Base-by-base conservation (phyloP, 2,888 invertebrate species). In the Drosophila kambysellisi region DNA sequence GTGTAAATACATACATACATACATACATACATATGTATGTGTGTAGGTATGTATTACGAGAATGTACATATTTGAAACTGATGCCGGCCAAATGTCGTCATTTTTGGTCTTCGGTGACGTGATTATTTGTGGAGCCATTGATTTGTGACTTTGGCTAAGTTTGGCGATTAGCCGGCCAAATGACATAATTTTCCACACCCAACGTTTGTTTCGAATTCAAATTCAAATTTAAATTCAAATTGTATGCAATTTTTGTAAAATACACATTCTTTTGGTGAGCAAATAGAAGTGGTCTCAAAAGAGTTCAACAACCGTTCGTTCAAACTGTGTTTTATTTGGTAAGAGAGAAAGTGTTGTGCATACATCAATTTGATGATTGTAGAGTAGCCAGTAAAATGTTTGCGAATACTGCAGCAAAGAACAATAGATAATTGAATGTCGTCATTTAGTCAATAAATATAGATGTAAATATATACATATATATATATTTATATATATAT, bases 81-180 rank as follows among this genome's bases (percentile, higher is more conserved):
- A 77, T 50, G 62, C 65, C 68, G 82, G 59, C 70, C 74, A 82
- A 82, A 79, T 79, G 79, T 74, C 79, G 79, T 79, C 79, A 79
- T 79, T 74, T 65, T 62, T 63, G 52, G 43, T 70, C 41, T 60
- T 63, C 51, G 79, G 64, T 79, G 78, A 79, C 78, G 78, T 79
- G 78, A 81, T 72, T 69, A 58, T 62, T 77, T 71, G 59, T 65
- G 17, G 48, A 46, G 29, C 53, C 39, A 59, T 32, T 52, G 52
- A 52, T 60, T 60, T 70, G 39, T 50, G 68, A 29, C 58, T 51
- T n/a, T n/a, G 30, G 48, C 61, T 48, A 33, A 35, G 35, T 43
- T 68, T 56, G 70, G 37, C 54, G 48, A 39, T 51, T 62, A 46
- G 46, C 29, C n/a, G 37, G 33, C 7, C 43, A 51, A 20, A 74